phyloP scores from a whole-genome alignment of 2,888 invertebrate genomes.

The Dicyrtomina minuta region DNA sequence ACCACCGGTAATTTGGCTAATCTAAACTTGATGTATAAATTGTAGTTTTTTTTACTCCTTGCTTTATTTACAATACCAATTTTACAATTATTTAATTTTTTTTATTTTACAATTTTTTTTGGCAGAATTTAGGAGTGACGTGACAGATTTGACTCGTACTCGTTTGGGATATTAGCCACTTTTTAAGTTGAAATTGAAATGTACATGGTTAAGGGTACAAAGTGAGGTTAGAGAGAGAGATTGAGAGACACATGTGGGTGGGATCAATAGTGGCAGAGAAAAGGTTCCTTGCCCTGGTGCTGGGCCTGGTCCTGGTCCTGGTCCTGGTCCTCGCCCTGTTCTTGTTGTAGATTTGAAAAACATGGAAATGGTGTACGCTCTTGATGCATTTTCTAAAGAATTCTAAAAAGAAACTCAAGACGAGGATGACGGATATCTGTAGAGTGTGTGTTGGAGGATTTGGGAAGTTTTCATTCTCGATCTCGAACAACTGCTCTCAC shows the following conservation, averaged over 20 bases:
- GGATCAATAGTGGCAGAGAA: conserved; percentile 14
- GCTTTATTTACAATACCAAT: too few relatives aligned
- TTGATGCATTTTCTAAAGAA: neutral
- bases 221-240: neutral
- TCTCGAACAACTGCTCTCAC: conserved; percentile 28
- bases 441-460: conserved; percentile 16
- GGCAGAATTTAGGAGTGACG: too few relatives aligned
- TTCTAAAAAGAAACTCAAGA: neutral
- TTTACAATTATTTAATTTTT: too few relatives aligned
- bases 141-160: too few relatives aligned
- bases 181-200: too few relatives aligned
- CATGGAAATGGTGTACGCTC: neutral
- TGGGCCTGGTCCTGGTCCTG: neutral
- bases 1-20: too few relatives aligned
- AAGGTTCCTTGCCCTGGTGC: too few relatives aligned
- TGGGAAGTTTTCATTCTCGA: neutral
- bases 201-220: neutral
- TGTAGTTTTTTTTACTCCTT: too few relatives aligned
- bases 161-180: too few relatives aligned
- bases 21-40: too few relatives aligned
- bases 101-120: too few relatives aligned
- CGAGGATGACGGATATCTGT: conserved; percentile 2
- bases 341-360: neutral
- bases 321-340: neutral
- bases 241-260: conserved; percentile 17